These are phyloP conservation scores for Brachypodius melanocephalos DNA, from an alignment of 2,113 vertebrate genomes.

Conservation along the genomic window DNA sequence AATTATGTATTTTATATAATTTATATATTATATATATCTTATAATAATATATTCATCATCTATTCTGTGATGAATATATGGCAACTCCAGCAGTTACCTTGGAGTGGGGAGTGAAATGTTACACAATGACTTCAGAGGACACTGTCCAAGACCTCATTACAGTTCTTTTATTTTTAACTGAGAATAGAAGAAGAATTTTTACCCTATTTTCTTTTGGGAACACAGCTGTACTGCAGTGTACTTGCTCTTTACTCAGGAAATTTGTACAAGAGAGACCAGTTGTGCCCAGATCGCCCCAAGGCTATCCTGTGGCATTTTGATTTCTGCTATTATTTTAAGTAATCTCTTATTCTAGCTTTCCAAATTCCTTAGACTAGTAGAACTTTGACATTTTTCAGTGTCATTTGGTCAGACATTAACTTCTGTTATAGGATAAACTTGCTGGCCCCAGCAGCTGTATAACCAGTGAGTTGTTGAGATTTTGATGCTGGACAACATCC, in stretches of 20 bases:
- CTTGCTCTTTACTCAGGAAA: background rate
- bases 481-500: background rate
- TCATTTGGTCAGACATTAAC: background rate
- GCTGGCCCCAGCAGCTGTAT: background rate
- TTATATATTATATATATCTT: no score
- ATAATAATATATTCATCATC: no score
- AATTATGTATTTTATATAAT: no score
- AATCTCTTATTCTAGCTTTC: background rate
- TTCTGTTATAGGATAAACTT: background rate
- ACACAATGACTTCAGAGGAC: background rate
- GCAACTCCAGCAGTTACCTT: background rate
- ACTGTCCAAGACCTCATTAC: background rate
- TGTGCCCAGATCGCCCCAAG: background rate
- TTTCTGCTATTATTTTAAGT: background rate
- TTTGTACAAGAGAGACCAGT: background rate
- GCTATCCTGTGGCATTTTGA: background rate
- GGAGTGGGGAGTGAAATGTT: background rate
- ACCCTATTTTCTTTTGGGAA: accelerated
- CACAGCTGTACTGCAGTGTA: background rate
- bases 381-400: background rate
- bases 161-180: background rate
- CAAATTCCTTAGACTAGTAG: background rate
- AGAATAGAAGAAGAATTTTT: background rate
- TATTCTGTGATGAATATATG: background rate
- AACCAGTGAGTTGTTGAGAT: background rate